Conservation (phyloP, 2,888 invertebrate genomes). For the Brachyptera putata region DNA sequence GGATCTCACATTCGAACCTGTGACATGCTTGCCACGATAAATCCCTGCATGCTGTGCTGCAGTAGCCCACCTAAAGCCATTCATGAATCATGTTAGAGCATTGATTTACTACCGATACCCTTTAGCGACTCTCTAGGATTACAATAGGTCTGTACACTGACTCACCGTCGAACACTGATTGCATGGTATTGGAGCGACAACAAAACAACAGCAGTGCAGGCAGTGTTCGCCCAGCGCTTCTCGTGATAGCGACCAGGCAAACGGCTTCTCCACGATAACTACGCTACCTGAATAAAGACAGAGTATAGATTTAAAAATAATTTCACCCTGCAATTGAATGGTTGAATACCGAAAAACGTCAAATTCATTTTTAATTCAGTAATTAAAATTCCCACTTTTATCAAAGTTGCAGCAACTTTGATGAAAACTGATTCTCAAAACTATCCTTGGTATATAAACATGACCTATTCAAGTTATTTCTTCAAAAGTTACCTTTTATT, state of each 20-base stretch:
- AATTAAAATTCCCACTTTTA: too few species aligned
- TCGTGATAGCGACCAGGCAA: conserved; percentile 42
- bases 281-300: conserved; percentile 41
- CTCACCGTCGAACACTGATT: conserved; percentile 37
- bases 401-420: too few species aligned
- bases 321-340: not conserved
- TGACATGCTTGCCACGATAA: conserved; percentile 31
- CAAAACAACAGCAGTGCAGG: conserved; percentile 42
- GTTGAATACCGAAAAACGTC: not conserved
- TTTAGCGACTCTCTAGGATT: not conserved
- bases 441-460: too few species aligned
- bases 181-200: conserved; percentile 38
- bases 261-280: conserved; percentile 45
- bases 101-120: not conserved
- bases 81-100: not conserved
- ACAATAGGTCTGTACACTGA: not conserved
- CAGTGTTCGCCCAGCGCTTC: conserved; percentile 42
- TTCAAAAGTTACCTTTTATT: too few species aligned
- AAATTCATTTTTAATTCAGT: too few species aligned
- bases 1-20: conserved; percentile 44
- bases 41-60: not conserved
- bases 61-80: conserved; percentile 4
- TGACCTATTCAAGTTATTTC: too few species aligned
- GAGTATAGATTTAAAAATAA: not conserved
- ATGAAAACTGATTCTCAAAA: too few species aligned